Base-by-base conservation (phyloP, 2,888 invertebrate genomes). In the Cylloceria caligata region DNA sequence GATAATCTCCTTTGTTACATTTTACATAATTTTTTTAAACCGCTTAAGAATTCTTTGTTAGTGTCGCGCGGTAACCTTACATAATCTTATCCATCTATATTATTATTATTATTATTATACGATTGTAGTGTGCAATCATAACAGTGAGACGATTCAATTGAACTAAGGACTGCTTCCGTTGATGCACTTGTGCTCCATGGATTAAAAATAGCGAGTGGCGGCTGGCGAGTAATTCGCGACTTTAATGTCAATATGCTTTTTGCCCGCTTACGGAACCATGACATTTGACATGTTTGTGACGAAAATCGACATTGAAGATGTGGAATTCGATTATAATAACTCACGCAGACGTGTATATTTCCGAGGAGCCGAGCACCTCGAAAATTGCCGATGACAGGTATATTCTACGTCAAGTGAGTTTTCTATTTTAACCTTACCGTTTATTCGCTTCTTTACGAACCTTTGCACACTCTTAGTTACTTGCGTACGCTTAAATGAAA, bases 311-410 rank as follows among this genome's bases (percentile, higher is more conserved):
- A 34, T 68, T 52, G 60, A 86, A 81, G 49, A 91, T 91, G 91
- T 88, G 86, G 79, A 88, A 90, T 83, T 88, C 89, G 30, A 91
- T 87, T 52, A 88, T 91, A 52, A 86, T 87, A 80, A 91, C 89
- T 24, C 88, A 87, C 71, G 91, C 91, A 47, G 91, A 91, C 85
- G 91, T 91, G 72, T 91, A 91, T 83, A 82, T 83, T 68, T 87
- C 85, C 62, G 87, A 87, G 62, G 85, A 86, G 11, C 87, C 90
- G 36, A 86, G 88, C 72, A 88, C 89, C 36, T 89, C 90, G 69
- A 79, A 84, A 34, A n/a, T n/a, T n/a, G 13, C 16, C 36, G 87
- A 89, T 76, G 86, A 89, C 78, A 87, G 89, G 91, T 91, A 83
- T 88, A 85, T 83, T 49, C 13, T 30, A 24, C 64, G 42, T 24